Base-by-base conservation (phyloP, 2,113 vertebrate genomes). In the Apodemus sylvaticus region DNA sequence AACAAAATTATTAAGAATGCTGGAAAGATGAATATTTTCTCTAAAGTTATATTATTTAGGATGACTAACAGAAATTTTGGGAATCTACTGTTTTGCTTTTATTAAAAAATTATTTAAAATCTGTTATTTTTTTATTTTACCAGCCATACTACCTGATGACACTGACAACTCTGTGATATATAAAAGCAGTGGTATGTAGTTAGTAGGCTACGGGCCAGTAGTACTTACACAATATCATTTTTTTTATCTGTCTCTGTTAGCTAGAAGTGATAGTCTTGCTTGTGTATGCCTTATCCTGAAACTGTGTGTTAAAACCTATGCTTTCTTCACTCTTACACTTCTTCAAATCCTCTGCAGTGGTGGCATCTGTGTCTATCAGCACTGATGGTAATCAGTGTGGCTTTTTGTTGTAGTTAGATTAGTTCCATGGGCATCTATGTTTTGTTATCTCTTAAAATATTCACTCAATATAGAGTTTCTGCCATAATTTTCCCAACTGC, bases 1-100 rank as follows among this genome's bases (percentile, higher is more conserved):
- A 55, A 93, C 36, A 96, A 89, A 95, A 83, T 79, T 82, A 83
- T 68, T 77, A 91, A 83, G 31, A 92, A 83, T 74, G n/a, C 3
- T 34, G 13, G 34, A 77, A 93, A 20, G 20, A 86, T 17, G 5
- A 22, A 53, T 91, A 88, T 91, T 96, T 97, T 81, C 51, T 4
- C 48, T 81, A 60, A 76, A 64, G 1, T 3, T 93, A 2, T 64
- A 42, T 89, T 39, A 79, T 89, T 89, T 89, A 7, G 53, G 31
- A 20, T 45, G 34, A 36, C 71, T 31, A 81, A 81, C 3, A 86
- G 17, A 88, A 82, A 81, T 86, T 5, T 81, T 51, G 42, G 36
- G 13, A 48, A 90, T 83, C 3, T 88, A 6, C 16, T 74, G 45
- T 83, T 83, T 96, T 48, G 19, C 22, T 73, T 73, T 73, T 73